Base-by-base conservation (phyloP, 2,888 invertebrate genomes). In the Tetanocera ferruginea region DNA sequence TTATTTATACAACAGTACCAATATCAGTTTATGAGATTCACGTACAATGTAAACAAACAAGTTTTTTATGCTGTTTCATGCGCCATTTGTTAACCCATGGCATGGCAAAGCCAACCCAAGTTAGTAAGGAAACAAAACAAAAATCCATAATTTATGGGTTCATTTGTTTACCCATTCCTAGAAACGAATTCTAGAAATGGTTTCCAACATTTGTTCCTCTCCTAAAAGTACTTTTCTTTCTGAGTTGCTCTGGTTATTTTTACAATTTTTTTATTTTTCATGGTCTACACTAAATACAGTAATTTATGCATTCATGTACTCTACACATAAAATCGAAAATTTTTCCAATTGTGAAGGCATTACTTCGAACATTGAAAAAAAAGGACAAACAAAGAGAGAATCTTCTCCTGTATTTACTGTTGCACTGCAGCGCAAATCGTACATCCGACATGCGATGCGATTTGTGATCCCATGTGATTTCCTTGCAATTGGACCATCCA, bases 381-480 rank as follows among this genome's bases (percentile, higher is more conserved):
- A 19, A 19, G 19, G 1, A 19, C n/a, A 55, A 55, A 55, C 55
- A 55, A 6, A 55, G 11, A 23, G 14, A 31, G 66, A 66, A 37
- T 25, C 14, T 14, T 6, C n/a, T 31, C 28, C 11, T 28, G 34
- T 64, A n/a, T 43, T 28, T 31, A 64, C 25, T n/a, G 17, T n/a
- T 14, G 31, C 23, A 43, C 25, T 60, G 60, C 60, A 60, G 11
- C 23, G 60, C 57, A 62, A 74, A 51, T 74, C 73, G 73, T n/a
- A 62, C 43, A 74, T 62, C 73, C 73, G 64, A 55, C 55, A 71
- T 69, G 69, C 67, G 69, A 70, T 70, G 69, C 71, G 71, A 62
- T 62, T 69, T 74, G 43, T 74, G 73, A 74, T 74, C 73, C 73
- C 64, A 28, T 74, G 73, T 19, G 73, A 64, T 43, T 74, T 60